Evolutionary conservation across 1,140 invertebrate species (phyloP).

Genomic region (Steinernema feltiae): DNA sequence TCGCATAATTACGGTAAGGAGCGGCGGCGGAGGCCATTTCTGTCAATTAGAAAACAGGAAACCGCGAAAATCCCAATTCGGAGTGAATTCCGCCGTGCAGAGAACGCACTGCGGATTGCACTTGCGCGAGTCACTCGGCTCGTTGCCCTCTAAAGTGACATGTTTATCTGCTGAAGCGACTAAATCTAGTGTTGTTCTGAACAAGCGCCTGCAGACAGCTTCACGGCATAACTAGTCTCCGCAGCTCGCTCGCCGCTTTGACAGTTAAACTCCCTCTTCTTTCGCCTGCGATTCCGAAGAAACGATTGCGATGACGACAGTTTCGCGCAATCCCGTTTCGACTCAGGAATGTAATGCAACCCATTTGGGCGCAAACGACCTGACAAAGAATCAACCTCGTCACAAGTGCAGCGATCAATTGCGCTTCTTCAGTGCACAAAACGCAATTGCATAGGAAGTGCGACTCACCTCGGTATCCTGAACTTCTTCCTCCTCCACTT

Average conservation of each 20-base stretch:
- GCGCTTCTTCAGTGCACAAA: background rate
- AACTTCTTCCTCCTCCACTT: constrained; percentile 53
- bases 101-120: too few species aligned
- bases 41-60: constrained; percentile 7
- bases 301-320: background rate
- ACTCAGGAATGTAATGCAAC: background rate
- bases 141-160: background rate
- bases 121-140: too few species aligned
- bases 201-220: too few species aligned
- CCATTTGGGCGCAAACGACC: background rate
- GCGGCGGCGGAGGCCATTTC: background rate
- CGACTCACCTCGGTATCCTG: background rate
- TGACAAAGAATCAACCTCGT: background rate
- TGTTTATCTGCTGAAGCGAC: background rate
- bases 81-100: too few species aligned
- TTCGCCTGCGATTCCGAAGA: background rate
- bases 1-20: background rate
- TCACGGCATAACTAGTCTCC: background rate
- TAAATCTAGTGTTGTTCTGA: too few species aligned
- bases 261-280: background rate
- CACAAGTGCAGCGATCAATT: constrained; percentile 10
- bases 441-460: background rate
- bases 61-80: too few species aligned
- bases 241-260: background rate
- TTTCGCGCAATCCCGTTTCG: constrained; percentile 13